Conservation (phyloP, 2,888 invertebrate genomes). For the Gerosis bhagava region DNA sequence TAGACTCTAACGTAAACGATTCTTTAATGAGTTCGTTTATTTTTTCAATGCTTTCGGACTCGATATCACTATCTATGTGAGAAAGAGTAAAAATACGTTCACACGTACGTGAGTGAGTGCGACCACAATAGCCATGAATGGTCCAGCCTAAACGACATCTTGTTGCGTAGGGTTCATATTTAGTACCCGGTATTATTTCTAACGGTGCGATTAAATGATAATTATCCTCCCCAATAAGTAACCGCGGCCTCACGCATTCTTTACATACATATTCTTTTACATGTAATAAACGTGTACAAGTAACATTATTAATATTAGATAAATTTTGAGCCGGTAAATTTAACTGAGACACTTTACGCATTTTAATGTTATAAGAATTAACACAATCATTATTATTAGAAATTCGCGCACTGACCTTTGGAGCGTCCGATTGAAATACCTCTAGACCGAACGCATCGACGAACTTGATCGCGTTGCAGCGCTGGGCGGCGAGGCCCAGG, state of each 20-base stretch:
- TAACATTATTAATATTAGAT: slow-evolving; percentile 21
- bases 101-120: slow-evolving; percentile 25
- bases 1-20: slow-evolving; percentile 33
- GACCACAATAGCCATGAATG: slow-evolving; percentile 30
- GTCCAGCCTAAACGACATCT: slow-evolving; percentile 30
- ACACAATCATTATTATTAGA: no score
- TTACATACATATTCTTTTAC: slow-evolving; percentile 27
- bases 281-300: slow-evolving; percentile 25
- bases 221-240: slow-evolving; percentile 34
- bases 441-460: no score
- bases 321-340: slow-evolving; percentile 31
- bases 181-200: slow-evolving; percentile 27
- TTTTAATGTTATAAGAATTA: no score
- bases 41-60: no score
- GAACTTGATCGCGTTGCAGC: no score
- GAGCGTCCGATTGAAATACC: slow-evolving; percentile 16
- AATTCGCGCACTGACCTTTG: no score
- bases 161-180: slow-evolving; percentile 30
- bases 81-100: slow-evolving; percentile 25
- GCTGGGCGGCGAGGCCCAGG: not conserved
- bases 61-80: slow-evolving; percentile 22
- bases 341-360: slow-evolving; percentile 25
- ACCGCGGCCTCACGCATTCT: slow-evolving; percentile 27
- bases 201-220: slow-evolving; percentile 30
- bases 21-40: slow-evolving; percentile 30